Base-by-base conservation (phyloP, 2,113 vertebrate genomes). In the Thalassarche chlororhynchos region DNA sequence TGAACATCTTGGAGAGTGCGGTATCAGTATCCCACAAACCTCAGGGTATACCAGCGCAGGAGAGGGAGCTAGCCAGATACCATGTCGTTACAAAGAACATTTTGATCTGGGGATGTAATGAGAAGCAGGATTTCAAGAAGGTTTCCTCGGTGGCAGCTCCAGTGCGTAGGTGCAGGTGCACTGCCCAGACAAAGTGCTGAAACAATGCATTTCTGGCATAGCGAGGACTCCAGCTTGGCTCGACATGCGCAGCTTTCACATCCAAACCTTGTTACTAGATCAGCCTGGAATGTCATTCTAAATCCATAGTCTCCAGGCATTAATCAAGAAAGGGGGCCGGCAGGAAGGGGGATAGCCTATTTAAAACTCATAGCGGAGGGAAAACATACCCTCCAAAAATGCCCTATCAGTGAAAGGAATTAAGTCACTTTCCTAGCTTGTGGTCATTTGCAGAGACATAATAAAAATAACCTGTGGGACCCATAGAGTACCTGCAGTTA, bases 221-320 rank as follows among this genome's bases (percentile, higher is more conserved):
- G 36, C 18, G 10, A 44, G 60, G 36, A 57, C 47, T 81, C 77
- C 28, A 16, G 58, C 65, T 97, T 97, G 95, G 94, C 96, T 92
- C 34, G 10, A 16, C 42, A 66, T 13, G 25, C 31, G 24, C 38
- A 46, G 87, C 57, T 55, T 74, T 91, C 78, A 71, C 91, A 91
- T 96, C 87, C 89, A 93, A 97, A 90, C 58, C 85, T 87, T 78
- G 72, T 98, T 97, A 95, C 89, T 96, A 94, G 92, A 98, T 92
- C 84, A 96, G 85, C 93, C 88, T 97, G 97, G 95, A 97, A 97
- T 97, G 94, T 92, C 86, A 95, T 80, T 72, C 77, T 89, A 84
- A 97, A 96, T 91, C 72, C 87, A 79, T 77, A 84, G 52, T 96
- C 94, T 92, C 78, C 84, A 95, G 96, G 83, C 83, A 95, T 72